Evolutionary conservation across 2,888 invertebrate species (phyloP).

Genomic region (Neoaliturus tenellus): DNA sequence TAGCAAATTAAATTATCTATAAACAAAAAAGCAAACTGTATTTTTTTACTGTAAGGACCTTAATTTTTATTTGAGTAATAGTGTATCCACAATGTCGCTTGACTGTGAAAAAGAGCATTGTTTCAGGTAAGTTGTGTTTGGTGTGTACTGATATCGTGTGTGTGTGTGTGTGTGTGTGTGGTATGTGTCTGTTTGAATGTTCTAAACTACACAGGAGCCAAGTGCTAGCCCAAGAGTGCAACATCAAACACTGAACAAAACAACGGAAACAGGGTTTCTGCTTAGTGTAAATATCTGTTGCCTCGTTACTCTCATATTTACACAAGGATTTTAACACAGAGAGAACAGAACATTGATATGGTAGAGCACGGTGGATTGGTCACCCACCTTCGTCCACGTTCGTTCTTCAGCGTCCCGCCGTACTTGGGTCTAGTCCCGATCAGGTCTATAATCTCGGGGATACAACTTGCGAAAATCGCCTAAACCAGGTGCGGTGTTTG

Average conservation of each 20-base stretch:
- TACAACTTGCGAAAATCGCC: slow-evolving; percentile 99
- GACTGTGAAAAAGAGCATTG: too few species aligned
- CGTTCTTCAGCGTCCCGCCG: slow-evolving; percentile 99
- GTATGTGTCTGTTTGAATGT: slow-evolving; percentile 13
- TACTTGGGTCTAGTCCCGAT: slow-evolving; percentile 99
- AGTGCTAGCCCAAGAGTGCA: slow-evolving; percentile 50
- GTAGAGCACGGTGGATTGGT: not conserved
- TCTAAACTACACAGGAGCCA: slow-evolving; percentile 31
- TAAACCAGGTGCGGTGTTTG: slow-evolving; percentile 72
- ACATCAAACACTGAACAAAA: slow-evolving; percentile 36
- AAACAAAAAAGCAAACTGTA: too few species aligned
- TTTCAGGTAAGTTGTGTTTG: too few species aligned
- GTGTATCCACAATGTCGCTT: too few species aligned
- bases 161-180: not conserved
- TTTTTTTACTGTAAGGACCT: too few species aligned
- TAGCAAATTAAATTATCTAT: too few species aligned
- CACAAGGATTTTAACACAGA: slow-evolving; percentile 36
- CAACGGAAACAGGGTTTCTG: slow-evolving; percentile 37
- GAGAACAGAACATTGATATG: slow-evolving; percentile 35
- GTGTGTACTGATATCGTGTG: too few species aligned
- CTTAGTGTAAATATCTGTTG: slow-evolving; percentile 13
- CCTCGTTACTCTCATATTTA: slow-evolving; percentile 2
- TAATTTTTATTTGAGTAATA: too few species aligned
- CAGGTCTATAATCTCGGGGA: slow-evolving; percentile 99
- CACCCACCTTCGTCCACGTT: slow-evolving; percentile 98